A percentile compares a stretch with the other conserved stretches of the same genome.
These are phyloP conservation scores for Scaptomyza tumidula DNA, from an alignment of 2,888 invertebrate species.

Conservation along the genomic window DNA sequence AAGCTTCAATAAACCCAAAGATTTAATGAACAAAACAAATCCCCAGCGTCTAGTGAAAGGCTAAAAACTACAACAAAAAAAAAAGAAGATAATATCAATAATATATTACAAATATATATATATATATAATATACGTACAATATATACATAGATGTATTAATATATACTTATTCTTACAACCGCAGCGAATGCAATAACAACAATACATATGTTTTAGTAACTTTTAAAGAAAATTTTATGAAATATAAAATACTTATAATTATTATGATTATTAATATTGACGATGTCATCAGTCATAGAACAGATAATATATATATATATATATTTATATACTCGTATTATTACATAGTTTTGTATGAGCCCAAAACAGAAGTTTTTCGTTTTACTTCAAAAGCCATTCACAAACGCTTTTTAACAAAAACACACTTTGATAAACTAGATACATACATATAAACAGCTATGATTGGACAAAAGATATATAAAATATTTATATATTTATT, in stretches of 20 bases:
- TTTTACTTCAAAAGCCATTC: conserved; percentile 12
- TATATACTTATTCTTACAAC: conserved; percentile 2
- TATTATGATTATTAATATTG: conserved; percentile 13
- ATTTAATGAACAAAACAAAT: conserved; percentile 21
- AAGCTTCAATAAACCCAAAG: conserved; percentile 49
- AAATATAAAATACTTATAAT: conserved; percentile 26
- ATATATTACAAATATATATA: conserved; percentile 51
- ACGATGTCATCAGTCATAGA: neutral
- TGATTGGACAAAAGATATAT: conserved; percentile 23
- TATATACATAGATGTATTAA: conserved; percentile 27
- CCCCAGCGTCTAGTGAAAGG: conserved; percentile 59
- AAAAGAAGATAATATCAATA: conserved; percentile 57
- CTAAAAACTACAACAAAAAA: conserved; percentile 22
- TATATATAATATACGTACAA: conserved; percentile 39
- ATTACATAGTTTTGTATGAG: conserved; percentile 10
- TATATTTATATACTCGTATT: conserved; percentile 12
- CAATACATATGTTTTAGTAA: conserved; percentile 21
- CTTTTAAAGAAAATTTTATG: conserved; percentile 36
- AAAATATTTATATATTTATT: conserved; percentile 40
- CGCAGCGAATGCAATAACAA: neutral
- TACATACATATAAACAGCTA: conserved; percentile 17
- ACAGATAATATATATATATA: conserved; percentile 1
- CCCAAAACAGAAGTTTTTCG: conserved; percentile 9
- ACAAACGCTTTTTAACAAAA: conserved; percentile 4
- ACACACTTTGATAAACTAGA: conserved; percentile 20